Evolutionary conservation across 2,113 vertebrate species (phyloP), one percentile per base, ranked within the genome.

Genomic region (Scytalopus superciliaris): DNA sequence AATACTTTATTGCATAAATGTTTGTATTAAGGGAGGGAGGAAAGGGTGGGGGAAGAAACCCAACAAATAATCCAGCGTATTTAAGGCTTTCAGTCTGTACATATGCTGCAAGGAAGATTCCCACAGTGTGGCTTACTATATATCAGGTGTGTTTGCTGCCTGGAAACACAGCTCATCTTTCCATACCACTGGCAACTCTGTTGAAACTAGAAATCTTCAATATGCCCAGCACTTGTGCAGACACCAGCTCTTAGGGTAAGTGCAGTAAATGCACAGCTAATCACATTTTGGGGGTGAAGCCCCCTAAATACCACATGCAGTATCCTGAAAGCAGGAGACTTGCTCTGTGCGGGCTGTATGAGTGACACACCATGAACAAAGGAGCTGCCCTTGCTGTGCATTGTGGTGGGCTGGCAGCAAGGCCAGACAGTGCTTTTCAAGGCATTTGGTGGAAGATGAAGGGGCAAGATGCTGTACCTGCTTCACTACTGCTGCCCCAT

Each of bases 341-440:
- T 0, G 0, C 15, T 19, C 4, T 1, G 0, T n/a, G 56, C 19
- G 56, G 24, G 35, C 39, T 59, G n/a, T 14, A 33, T 1, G 7
- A 35, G 37, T 22, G 47, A 5, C 2, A 4, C 2, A 2, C 37
- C 1, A 0, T 16, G 45, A 31, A 37, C 52, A 72, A 52, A 50
- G 73, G 37, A 83, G 50, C 59, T 60, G 45, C 39, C 11, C 42
- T 53, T 1, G 1, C 44, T 9, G 5, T 13, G 49, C n/a, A 37
- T 8, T 0, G 19, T 10, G 49, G 3, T 21, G 19, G 23, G 33
- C 21, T 6, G 68, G 44, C 37, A 78, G 30, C 39, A 72, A 60
- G 53, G 19, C 30, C 74, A 78, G 21, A 2, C 21, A 47, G 35
- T 6, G 30, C 7, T 72, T 90, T 60, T 63, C 56, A 39, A 42